These are phyloP conservation scores for Lutjanus campechanus DNA, from an alignment of 2,797 vertebrate species.

Conservation along the genomic window DNA sequence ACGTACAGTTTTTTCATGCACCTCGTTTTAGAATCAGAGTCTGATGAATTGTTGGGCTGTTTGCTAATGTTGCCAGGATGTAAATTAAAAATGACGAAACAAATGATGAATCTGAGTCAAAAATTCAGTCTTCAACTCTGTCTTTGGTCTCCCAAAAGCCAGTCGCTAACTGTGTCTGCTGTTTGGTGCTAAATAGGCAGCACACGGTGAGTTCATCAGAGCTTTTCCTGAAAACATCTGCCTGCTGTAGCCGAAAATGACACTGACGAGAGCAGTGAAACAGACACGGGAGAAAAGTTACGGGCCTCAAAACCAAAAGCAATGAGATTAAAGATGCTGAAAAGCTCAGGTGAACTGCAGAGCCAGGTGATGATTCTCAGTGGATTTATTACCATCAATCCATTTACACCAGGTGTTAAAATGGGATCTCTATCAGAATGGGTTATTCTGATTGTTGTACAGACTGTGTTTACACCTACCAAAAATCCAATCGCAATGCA, in stretches of 20 bases:
- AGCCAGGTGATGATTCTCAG: neutral
- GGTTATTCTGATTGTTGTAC: too few relatives aligned
- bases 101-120: neutral
- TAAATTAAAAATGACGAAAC: neutral
- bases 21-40: neutral
- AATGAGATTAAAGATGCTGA: neutral
- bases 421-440: too few relatives aligned
- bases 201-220: too few relatives aligned
- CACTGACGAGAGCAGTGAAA: neutral
- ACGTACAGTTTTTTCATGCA: neutral
- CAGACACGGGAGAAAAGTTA: neutral
- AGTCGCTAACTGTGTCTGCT: neutral
- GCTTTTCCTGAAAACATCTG: too few relatives aligned
- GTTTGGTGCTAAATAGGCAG: neutral
- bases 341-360: neutral
- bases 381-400: too few relatives aligned
- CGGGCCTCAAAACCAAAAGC: neutral
- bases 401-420: too few relatives aligned
- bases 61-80: neutral
- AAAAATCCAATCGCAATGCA: too few relatives aligned
- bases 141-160: neutral
- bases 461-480: too few relatives aligned
- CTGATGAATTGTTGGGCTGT: neutral
- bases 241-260: neutral
- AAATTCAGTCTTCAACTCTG: neutral